A percentile compares a stretch with the other conserved stretches of the same genome.
phyloP scores from a whole-genome alignment of 2,888 invertebrate genomes.

The Suillia variegata region DNA sequence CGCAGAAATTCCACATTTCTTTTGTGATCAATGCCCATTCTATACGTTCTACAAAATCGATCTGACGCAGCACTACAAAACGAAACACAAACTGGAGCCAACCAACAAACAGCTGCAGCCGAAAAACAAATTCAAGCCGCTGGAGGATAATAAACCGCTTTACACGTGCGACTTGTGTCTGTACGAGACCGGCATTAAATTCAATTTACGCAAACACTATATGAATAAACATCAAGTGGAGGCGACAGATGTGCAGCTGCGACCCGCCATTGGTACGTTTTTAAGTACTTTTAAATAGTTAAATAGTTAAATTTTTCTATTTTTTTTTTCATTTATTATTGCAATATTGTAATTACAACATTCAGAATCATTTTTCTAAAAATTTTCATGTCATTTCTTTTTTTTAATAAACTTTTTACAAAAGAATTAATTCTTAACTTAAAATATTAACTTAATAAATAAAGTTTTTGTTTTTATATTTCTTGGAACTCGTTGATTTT shows the following conservation, averaged over 20 bases:
- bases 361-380: no score
- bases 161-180: constrained; percentile 50
- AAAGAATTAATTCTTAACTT: no score
- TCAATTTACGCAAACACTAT: constrained; percentile 43
- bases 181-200: constrained; percentile 38
- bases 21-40: constrained; percentile 48
- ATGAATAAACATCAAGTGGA: constrained; percentile 38
- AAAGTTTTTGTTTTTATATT: no score
- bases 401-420: no score
- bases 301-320: no score
- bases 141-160: constrained; percentile 15
- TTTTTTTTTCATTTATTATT: no score
- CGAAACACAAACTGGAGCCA: constrained; percentile 38
- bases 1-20: constrained; percentile 55
- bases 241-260: constrained; percentile 44
- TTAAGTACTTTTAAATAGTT: neutral
- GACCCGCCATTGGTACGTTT: constrained; percentile 31
- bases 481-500: no score
- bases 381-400: no score
- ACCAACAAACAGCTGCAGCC: constrained; percentile 35
- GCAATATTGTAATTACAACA: no score
- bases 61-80: constrained; percentile 47
- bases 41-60: constrained; percentile 49
- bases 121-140: constrained; percentile 28
- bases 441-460: no score